Percentiles rank a stretch among this genome's conserved stretches.
Conservation (phyloP, 2,113 vertebrate genomes). For the Coregonus clupeaformis region DNA sequence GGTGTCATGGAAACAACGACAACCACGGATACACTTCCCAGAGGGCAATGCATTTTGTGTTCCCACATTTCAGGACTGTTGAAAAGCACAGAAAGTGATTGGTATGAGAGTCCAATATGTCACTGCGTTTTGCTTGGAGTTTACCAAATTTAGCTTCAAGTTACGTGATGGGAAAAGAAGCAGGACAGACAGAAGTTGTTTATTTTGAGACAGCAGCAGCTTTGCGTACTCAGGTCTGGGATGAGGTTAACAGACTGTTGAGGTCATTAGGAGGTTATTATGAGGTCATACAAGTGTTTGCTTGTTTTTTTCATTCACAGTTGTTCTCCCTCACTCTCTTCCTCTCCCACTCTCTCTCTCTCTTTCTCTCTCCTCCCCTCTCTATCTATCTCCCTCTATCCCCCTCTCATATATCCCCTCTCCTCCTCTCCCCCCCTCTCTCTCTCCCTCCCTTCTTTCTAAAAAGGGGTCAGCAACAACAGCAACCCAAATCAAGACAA, state of each 20-base stretch:
- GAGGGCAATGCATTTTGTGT: constrained; percentile 22
- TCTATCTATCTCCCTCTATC: neutral
- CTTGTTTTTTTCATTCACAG: constrained; percentile 56
- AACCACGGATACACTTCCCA: constrained; percentile 38
- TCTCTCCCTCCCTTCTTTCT: constrained; percentile 12
- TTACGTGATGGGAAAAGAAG: neutral
- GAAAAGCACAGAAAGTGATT: neutral
- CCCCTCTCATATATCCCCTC: constrained; percentile 17
- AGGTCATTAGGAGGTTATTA: constrained; percentile 22
- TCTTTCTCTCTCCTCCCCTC: constrained; percentile 11
- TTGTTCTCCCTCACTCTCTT: constrained; percentile 39
- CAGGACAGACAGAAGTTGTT: neutral
- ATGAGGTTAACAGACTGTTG: neutral
- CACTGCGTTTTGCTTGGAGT: neutral
- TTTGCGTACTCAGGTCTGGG: neutral
- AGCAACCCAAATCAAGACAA: constrained; percentile 65
- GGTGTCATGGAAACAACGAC: constrained; percentile 29
- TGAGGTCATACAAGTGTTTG: constrained; percentile 4
- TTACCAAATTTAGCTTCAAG: neutral
- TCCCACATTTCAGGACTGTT: neutral
- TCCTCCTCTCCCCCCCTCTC: constrained; percentile 19
- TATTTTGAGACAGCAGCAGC: neutral
- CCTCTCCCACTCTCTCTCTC: constrained; percentile 41
- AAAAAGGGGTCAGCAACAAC: constrained; percentile 56
- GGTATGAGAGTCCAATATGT: neutral